Percentiles rank a stretch among this genome's conserved stretches.
Evolutionary conservation across 1,140 invertebrate genomes (phyloP).

Genomic region (Microplitis demolitor): DNA sequence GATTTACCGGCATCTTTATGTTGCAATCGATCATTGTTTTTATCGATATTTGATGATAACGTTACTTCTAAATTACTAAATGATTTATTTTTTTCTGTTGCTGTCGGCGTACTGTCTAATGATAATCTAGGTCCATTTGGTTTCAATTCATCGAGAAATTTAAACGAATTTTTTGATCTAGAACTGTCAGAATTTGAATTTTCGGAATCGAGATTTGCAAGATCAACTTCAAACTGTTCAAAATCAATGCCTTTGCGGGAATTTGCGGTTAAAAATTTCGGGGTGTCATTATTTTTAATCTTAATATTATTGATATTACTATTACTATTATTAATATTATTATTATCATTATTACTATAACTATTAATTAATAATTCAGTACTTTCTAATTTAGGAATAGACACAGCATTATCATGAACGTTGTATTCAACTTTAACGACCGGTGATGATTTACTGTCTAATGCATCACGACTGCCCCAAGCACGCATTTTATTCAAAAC

Average conservation of each 20-base stretch:
- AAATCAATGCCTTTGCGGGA: slow-evolving; percentile 58
- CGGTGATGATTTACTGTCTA: slow-evolving; percentile 42
- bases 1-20: slow-evolving; percentile 28
- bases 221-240: slow-evolving; percentile 51
- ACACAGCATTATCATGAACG: slow-evolving; percentile 41
- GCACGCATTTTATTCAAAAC: slow-evolving; percentile 52
- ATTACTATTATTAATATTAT: not conserved
- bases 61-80: slow-evolving; percentile 15
- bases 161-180: slow-evolving; percentile 44
- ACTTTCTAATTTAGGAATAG: slow-evolving; percentile 36
- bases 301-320: no score
- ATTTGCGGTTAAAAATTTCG: slow-evolving; percentile 52
- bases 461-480: slow-evolving; percentile 53
- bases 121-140: slow-evolving; percentile 35
- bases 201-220: slow-evolving; percentile 51
- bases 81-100: no score
- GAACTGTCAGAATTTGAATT: slow-evolving; percentile 48
- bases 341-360: slow-evolving; percentile 17
- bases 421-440: slow-evolving; percentile 47
- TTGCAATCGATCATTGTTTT: slow-evolving; percentile 25
- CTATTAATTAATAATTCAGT: slow-evolving; percentile 18
- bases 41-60: slow-evolving; percentile 17
- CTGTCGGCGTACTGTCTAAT: slow-evolving; percentile 26
- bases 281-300: slow-evolving; percentile 26
- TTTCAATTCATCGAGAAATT: slow-evolving; percentile 37